Evolutionary conservation across 2,888 invertebrate species (phyloP), one percentile per base, ranked within the genome.

Genomic region (Mythimna loreyi): DNA sequence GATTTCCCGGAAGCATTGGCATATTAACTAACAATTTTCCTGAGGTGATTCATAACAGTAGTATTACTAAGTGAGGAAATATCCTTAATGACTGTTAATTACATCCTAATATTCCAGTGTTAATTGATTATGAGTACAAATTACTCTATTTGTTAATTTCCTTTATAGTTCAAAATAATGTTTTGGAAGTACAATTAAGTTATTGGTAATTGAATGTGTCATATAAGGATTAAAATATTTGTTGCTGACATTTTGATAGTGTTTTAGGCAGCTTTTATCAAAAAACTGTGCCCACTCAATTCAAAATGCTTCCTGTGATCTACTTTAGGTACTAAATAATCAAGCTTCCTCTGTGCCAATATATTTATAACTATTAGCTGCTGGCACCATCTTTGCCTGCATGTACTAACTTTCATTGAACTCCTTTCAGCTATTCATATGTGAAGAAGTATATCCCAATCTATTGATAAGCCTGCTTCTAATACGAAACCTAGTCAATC

Each of bases 1-100:
- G 19, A 19, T 50, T 80, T 78, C 65, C 61, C 2, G 28, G 77
- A 80, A 77, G 28, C 13, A 47, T 52, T 50, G n/a, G n/a, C 58
- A 13, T 33, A 64, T 60, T 79, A 64, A 68, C 61, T 33, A 23
- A 47, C 68, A 64, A 53, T 68, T 68, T 56, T 75, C 28, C 70
- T 65, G 49, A 3, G 6, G 33, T 77, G 70, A 80, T 49, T 80
- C 55, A 80, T 75, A 25, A 2, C 9, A 0, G 0, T 63, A 78
- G 50, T 63, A 60, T 30, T 52, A 28, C 36, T 43, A 47, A 7
- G n/a, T 74, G 40, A 64, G 80, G 62, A 68, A 67, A 63, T 68
- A 63, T 57, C 16, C 59, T 9, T 53, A 60, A 74, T 67, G 28
- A 63, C 33, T 52, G 21, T 21, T 43, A 50, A 73, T 33, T 58